Base-by-base conservation (phyloP, 2,888 invertebrate genomes). In the Synergus laeviventris region DNA sequence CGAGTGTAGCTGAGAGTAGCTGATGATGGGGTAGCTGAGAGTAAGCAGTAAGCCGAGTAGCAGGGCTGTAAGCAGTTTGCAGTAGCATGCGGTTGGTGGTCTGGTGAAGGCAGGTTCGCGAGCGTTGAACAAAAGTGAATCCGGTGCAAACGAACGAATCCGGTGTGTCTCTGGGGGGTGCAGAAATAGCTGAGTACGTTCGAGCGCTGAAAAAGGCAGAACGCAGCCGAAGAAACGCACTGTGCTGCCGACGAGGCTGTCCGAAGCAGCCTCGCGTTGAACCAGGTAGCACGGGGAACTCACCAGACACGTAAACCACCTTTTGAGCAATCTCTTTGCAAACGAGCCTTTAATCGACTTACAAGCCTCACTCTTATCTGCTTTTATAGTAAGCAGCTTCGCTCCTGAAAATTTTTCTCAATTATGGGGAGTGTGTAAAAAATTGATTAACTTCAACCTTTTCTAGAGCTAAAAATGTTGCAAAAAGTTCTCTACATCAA, bases 11-110 rank as follows among this genome's bases (percentile, higher is more conserved):
- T 85, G 89, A 87, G 87, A 88, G 88, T 88, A 88, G 88, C 89
- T 85, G 89, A 89, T 89, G 89, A 89, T 89, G 90, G 89, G 88
- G 89, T 90, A 89, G 90, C 90, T 87, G 89, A 89, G 90, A 89
- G 89, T 88, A 89, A 89, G 83, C 87, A 86, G 87, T 89, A 88
- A 87, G 88, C 89, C 87, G 89, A 88, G 87, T 88, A 88, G 89
- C 87, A 86, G 89, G 89, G 89, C 88, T 87, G 89, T 87, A 86
- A 86, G 90, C 89, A 88, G 90, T 89, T 89, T 89, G 90, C 90
- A 86, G 89, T 89, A 86, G 87, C 87, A 85, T 79, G 80, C 85
- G 85, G 86, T 84, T 86, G 87, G 87, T 86, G 88, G 84, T 88
- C 88, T 87, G 87, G 87, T 88, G 87, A 87, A 83, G 83, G 84